phyloP scores from a whole-genome alignment of 2,888 invertebrate genomes.

The Scrobipalpa atriplicella region DNA sequence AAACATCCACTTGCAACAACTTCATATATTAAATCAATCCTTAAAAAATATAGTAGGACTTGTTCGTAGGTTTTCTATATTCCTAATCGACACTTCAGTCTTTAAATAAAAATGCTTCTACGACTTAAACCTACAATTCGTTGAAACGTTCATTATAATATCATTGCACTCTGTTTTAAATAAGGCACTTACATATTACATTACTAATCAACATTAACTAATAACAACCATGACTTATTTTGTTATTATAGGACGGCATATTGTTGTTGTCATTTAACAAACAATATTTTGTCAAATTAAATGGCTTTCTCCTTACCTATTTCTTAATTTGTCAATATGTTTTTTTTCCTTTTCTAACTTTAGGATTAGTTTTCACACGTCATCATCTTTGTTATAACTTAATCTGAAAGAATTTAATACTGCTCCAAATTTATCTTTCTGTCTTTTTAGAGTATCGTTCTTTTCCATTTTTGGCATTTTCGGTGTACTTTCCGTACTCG shows the following conservation, averaged over 20 bases:
- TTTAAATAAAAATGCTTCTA: slow-evolving; percentile 27
- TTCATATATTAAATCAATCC: no score
- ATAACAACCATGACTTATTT: background rate
- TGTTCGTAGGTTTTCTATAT: background rate
- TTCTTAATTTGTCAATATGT: background rate
- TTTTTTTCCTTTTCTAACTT: background rate
- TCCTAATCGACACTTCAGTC: slow-evolving; percentile 27
- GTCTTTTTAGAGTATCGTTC: slow-evolving; percentile 74
- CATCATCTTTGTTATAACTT: slow-evolving; percentile 67
- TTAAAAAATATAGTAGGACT: no score
- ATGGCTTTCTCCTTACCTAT: background rate
- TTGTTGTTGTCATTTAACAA: background rate
- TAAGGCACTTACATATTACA: slow-evolving; percentile 61
- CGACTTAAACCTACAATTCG: slow-evolving; percentile 34
- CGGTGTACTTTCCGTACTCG: slow-evolving; percentile 63
- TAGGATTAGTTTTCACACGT: slow-evolving; percentile 46
- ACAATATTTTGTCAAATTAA: background rate
- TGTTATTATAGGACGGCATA: background rate
- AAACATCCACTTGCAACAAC: no score
- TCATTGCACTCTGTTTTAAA: slow-evolving; percentile 43
- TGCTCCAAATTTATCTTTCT: slow-evolving; percentile 69
- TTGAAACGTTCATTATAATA: slow-evolving; percentile 29
- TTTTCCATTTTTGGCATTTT: slow-evolving; percentile 69
- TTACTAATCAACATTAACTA: background rate
- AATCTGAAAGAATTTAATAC: slow-evolving; percentile 73